Conservation (phyloP, 2,888 invertebrate genomes). For the Meteorus colon region DNA sequence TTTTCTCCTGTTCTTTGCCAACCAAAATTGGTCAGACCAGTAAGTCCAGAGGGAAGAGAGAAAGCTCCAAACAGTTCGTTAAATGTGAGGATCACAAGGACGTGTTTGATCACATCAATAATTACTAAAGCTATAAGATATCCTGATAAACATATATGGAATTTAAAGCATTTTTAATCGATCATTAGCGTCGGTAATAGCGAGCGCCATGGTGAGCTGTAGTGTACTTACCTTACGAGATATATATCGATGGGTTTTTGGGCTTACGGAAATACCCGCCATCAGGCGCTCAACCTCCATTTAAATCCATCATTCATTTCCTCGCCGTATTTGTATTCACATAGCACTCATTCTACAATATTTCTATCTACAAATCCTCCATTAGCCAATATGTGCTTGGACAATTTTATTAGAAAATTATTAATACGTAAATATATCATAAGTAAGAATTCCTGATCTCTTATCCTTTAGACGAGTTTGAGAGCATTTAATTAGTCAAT, state of each 20-base stretch:
- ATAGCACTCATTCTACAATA: no score
- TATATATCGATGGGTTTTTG: conserved; percentile 37
- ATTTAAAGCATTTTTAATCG: conserved; percentile 33
- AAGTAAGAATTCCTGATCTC: no score
- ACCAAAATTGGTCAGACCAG: neutral
- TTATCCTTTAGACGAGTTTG: no score
- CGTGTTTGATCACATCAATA: neutral
- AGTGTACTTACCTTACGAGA: conserved; percentile 64
- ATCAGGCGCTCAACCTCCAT: conserved; percentile 6
- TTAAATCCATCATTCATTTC: conserved; percentile 2
- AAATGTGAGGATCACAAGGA: no score
- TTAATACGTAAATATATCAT: no score
- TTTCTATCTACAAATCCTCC: no score
- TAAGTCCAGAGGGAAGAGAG: no score
- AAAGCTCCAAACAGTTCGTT: neutral
- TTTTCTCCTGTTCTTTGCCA: neutral
- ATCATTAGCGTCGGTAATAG: conserved; percentile 53
- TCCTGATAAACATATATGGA: neutral
- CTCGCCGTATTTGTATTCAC: conserved; percentile 14
- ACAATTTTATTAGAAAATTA: no score
- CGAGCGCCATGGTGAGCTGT: conserved; percentile 48
- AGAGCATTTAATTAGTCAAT: no score
- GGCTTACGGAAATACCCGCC: conserved; percentile 17
- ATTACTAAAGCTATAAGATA: neutral
- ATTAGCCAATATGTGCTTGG: no score